Evolutionary conservation across 2,888 invertebrate species (phyloP).

Genomic region (Spodoptera picta): DNA sequence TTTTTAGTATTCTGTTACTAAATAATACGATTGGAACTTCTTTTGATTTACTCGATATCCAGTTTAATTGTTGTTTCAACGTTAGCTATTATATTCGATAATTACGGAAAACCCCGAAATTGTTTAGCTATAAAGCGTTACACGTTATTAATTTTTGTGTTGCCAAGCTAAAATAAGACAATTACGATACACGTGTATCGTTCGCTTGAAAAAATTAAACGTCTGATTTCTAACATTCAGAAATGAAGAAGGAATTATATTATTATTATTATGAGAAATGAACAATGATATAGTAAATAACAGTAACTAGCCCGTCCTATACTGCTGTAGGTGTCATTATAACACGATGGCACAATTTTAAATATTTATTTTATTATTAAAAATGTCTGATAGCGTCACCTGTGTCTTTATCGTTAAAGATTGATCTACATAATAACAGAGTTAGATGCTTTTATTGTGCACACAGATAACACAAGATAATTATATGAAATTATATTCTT

Average conservation of each 20-base stretch:
- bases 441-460: constrained; percentile 56
- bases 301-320: not conserved
- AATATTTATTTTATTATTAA: constrained; percentile 46
- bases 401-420: constrained; percentile 48
- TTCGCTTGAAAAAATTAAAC: not conserved
- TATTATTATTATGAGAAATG: not conserved
- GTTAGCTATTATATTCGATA: constrained; percentile 10
- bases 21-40: constrained; percentile 32
- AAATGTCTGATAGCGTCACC: constrained; percentile 34
- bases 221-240: too few species aligned
- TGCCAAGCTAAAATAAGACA: constrained; percentile 3
- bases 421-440: constrained; percentile 57
- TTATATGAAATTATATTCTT: constrained; percentile 52
- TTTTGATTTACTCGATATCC: constrained; percentile 29
- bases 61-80: constrained; percentile 30
- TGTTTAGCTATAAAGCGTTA: constrained; percentile 19
- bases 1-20: constrained; percentile 52
- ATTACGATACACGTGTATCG: constrained; percentile 12
- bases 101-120: constrained; percentile 19
- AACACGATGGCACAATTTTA: constrained; percentile 18
- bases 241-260: too few species aligned
- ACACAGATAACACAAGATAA: constrained; percentile 52
- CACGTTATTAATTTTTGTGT: constrained; percentile 19
- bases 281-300: not conserved
- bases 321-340: not conserved